Evolutionary conservation across 2,888 invertebrate species (phyloP).

Genomic region (Drosophila pseudotalamancana): DNA sequence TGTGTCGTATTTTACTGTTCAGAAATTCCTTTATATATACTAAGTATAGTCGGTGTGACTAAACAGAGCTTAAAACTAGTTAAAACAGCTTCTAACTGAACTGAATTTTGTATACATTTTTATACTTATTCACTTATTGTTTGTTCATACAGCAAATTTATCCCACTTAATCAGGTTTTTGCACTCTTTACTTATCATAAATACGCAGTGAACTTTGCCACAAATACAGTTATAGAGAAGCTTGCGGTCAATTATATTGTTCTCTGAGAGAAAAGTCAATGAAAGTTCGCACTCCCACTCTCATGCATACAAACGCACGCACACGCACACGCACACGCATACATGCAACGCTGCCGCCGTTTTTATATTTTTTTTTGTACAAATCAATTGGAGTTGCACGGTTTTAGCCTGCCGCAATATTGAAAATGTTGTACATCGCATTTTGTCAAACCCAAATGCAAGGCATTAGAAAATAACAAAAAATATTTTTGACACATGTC

Average conservation of each 20-base stretch:
- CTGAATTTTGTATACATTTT: no score
- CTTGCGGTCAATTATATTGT: slow-evolving; percentile 14
- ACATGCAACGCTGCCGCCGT: background rate
- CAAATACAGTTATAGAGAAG: slow-evolving; percentile 17
- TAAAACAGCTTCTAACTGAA: no score
- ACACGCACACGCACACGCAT: slow-evolving; percentile 1
- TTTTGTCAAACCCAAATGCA: background rate
- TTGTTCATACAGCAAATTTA: background rate
- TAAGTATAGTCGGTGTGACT: no score
- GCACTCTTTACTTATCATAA: slow-evolving; percentile 17
- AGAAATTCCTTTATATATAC: no score
- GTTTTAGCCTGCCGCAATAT: slow-evolving; percentile 50
- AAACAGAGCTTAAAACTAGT: no score
- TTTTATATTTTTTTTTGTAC: slow-evolving; percentile 35
- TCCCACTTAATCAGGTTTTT: slow-evolving; percentile 4
- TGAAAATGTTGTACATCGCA: slow-evolving; percentile 24
- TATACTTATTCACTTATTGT: background rate
- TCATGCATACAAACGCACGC: slow-evolving; percentile 5
- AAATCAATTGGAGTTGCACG: slow-evolving; percentile 59
- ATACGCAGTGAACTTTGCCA: slow-evolving; percentile 9
- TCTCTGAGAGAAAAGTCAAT: background rate
- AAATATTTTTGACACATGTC: background rate
- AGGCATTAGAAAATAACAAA: background rate
- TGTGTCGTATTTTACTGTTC: no score
- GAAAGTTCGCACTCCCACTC: slow-evolving; percentile 11